Base-by-base conservation (phyloP, 1,140 invertebrate genomes). In the Cataglyphis hispanica region DNA sequence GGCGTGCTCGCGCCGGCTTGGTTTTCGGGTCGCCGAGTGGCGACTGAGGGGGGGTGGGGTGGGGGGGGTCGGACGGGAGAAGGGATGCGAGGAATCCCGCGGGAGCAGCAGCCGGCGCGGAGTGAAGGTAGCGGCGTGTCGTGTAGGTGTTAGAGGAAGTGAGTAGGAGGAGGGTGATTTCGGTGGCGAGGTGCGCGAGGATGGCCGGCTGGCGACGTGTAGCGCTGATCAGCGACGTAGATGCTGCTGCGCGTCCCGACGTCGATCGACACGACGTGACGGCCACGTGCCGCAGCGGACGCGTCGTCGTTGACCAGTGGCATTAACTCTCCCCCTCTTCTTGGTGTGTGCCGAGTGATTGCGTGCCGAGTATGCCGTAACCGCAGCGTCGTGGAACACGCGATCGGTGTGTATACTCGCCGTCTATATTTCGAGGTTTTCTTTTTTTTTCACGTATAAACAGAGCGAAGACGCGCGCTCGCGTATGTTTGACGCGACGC, bases 221-320 rank as follows among this genome's bases (percentile, higher is more conserved):
- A 63, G 64, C 75, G 86, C 34, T 72, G 81, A 85, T 87, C 80
- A 83, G 76, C 80, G 78, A 90, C 85, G 86, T 87, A 86, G 89
- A 86, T 90, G 85, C 34, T 80, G 77, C 64, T 50, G 46, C 84
- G 89, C 88, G 89, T 87, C 91, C 91, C 86, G 88, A 92, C 90
- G 87, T 77, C 89, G 83, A 86, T 34, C 37, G 53, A 60, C 56
- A 61, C 83, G 87, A 91, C 92, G 91, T 91, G 92, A 93, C 91
- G 90, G 87, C 91, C 93, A 93, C 91, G 92, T 91, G 91, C 88
- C 89, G 84, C 74, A 58, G 64, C 76, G 83, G 89, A 84, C 89
- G 50, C 78, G 76, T 40, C 66, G 63, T 88, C 67, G 69, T 69
- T 75, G 72, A 19, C 64, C 66, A 75, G 46, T 83, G 84, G 64